Base-by-base conservation (phyloP, 2,113 vertebrate species). In the Amphiprion ocellaris region DNA sequence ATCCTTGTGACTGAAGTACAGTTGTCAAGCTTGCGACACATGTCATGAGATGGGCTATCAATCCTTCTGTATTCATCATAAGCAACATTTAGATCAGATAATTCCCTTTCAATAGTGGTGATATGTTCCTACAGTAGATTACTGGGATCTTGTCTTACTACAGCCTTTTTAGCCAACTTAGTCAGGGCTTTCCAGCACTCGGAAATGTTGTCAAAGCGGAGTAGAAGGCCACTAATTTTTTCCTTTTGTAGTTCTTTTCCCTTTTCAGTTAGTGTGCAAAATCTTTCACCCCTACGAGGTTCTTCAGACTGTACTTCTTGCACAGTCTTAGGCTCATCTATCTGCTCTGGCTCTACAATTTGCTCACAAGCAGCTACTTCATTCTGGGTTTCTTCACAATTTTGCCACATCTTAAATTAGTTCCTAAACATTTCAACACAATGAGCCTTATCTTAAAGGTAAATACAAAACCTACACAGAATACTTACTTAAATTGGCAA, bases 121-220 rank as follows among this genome's bases (percentile, higher is more conserved):
- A 76, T 76, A 7, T 68, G 72, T 60, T 19, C 55, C 68, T 76
- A 10, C 28, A 77, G 54, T 23, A 68, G 62, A 11, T 70, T 33
- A 30, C 28, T 30, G 28, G 28, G 28, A 50, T 84, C 49, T 16
- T 61, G 6, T 46, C 24, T 80, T 30, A 50, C 49, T 12, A 66
- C 49, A 64, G 50, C 52, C 15, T 28, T 77, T 41, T 77, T 77
- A 15, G 55, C 46, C 1, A 61, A 23, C 30, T 77, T 53, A 16
- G 30, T 61, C 1, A 62, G 58, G 30, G 47, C 75, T 4, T 66
- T 62, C 9, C 58, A 69, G 14, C n/a, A 4, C 16, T 78, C 66
- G 62, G 69, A 78, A 55, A 63, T 46, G 2, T 49, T 69, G 5
- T 69, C 47, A 55, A 69, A 69, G 41, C 15, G 4, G 23, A 62